Base-by-base conservation (phyloP, 2,113 vertebrate species). In the Mirounga angustirostris region DNA sequence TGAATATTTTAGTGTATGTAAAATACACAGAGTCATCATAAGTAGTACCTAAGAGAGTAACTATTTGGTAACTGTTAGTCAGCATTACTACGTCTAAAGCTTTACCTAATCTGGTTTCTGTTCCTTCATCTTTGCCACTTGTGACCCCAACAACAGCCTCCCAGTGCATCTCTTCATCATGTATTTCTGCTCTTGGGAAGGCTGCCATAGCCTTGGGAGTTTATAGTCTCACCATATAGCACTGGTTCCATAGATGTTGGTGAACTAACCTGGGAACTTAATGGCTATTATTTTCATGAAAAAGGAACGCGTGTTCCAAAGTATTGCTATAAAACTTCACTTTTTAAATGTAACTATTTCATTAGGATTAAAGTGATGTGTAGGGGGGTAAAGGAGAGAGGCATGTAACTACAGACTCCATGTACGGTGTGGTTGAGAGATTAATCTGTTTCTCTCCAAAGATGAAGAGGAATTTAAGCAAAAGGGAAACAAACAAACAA, bases 371-470 rank as follows among this genome's bases (percentile, higher is more conserved):
- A 46, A 46, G 2, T 33, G 14, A 8, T 56, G 1, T 36, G 1
- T 40, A 1, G 30, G n/a, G 19, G 61, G 11, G 36, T 36, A 6
- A 78, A 36, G 2, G 14, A 58, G 16, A 33, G 15, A 4, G 33
- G 11, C 43, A 15, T 74, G 7, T 89, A 36, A 63, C 14, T 24
- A 40, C 0, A 84, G 61, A 40, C 2, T 33, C 2, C 28, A 89
- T 56, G 9, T 74, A 36, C 52, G n/a, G 46, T 73, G 56, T 67
- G 5, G 7, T 13, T 69, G 21, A 74, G 46, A 89, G 24, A 69
- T 19, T 16, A 86, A 74, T 69, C 7, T 52, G n/a, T 97, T 76
- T 89, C 52, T 95, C 52, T 69, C 28, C 63, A 76, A 85, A 92
- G 94, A 40, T 76, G 11, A 81, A 30, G 6, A 19, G 33, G 11